Conservation (phyloP, 2,113 vertebrate species). For the Stegastes partitus region DNA sequence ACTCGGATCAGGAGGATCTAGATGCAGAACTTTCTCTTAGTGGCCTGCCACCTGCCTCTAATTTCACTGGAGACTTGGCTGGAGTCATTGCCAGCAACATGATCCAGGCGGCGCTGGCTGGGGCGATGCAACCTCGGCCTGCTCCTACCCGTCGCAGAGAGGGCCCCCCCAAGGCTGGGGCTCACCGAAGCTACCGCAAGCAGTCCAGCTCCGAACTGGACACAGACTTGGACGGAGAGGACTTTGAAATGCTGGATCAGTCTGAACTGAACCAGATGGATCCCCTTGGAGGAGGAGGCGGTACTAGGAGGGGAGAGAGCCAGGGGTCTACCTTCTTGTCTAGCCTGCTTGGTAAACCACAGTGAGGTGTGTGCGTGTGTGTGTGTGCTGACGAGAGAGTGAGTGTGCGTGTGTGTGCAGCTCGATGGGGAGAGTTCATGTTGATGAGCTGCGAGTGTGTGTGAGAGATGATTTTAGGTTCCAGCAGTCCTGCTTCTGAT, state of each 20-base stretch:
- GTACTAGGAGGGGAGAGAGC: slow-evolving; percentile 57
- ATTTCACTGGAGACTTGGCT: slow-evolving; percentile 88
- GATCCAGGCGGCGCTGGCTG: slow-evolving; percentile 92
- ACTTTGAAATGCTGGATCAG: slow-evolving; percentile 99
- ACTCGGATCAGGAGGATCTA: slow-evolving; percentile 85
- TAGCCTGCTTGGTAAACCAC: slow-evolving; percentile 85
- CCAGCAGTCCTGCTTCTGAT: slow-evolving; percentile 67
- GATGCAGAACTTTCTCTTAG: slow-evolving; percentile 85
- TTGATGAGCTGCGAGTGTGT: slow-evolving; percentile 41
- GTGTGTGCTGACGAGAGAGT: slow-evolving; percentile 2
- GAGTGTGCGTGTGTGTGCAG: slow-evolving; percentile 14
- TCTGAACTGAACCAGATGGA: slow-evolving; percentile 96
- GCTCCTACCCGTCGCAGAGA: slow-evolving; percentile 71
- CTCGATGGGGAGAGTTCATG: slow-evolving; percentile 16
- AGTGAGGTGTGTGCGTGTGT: slow-evolving; percentile 75
- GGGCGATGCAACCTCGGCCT: slow-evolving; percentile 86
- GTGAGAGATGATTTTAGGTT: slow-evolving; percentile 58
- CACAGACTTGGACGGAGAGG: slow-evolving; percentile 94
- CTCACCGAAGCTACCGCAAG: slow-evolving; percentile 83
- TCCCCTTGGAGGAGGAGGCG: slow-evolving; percentile 86
- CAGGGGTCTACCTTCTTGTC: slow-evolving; percentile 85
- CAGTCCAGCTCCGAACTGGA: slow-evolving; percentile 94
- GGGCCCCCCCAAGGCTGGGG: slow-evolving; percentile 70
- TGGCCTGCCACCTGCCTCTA: slow-evolving; percentile 80
- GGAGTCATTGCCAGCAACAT: slow-evolving; percentile 91